Percentiles rank a stretch among this genome's conserved stretches.
These are phyloP conservation scores for Pachyseris speciosa DNA, from an alignment of 64 coral and sea anemone genomes.

Conservation along the genomic window DNA sequence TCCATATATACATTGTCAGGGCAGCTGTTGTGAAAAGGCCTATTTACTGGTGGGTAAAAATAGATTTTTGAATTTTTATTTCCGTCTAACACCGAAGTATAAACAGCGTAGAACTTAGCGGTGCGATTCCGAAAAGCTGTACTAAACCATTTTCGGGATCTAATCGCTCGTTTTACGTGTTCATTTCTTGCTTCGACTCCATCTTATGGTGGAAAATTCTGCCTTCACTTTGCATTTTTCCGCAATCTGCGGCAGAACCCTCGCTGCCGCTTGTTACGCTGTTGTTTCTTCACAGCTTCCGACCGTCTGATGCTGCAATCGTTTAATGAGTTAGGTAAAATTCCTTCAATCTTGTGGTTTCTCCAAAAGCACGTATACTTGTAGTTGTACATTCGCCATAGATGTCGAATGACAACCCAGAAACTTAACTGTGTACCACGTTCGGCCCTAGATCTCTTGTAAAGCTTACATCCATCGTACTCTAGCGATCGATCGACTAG, in stretches of 20 bases:
- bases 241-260: neutral
- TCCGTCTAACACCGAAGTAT: constrained; percentile 97
- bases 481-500: neutral
- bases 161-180: neutral
- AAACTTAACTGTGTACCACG: neutral
- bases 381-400: too few relatives aligned
- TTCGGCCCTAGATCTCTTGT: neutral
- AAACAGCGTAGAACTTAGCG: constrained; percentile 84
- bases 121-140: constrained; percentile 25
- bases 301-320: neutral
- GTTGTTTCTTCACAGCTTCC: constrained; percentile 23
- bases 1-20: constrained; percentile 83
- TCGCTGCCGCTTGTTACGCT: neutral
- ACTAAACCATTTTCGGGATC: neutral
- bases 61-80: constrained; percentile 99
- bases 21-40: constrained; percentile 95
- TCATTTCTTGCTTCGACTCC: constrained; percentile 4
- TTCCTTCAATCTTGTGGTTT: neutral
- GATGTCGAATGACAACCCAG: neutral
- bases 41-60: constrained; percentile 99
- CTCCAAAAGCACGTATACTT: neutral
- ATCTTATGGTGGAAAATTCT: neutral
- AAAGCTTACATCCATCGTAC: neutral
- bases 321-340: constrained; percentile 20
- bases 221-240: constrained; percentile 28